These are phyloP conservation scores for Carterocephalus palaemon DNA, from an alignment of 2,888 invertebrate species.

Conservation along the genomic window DNA sequence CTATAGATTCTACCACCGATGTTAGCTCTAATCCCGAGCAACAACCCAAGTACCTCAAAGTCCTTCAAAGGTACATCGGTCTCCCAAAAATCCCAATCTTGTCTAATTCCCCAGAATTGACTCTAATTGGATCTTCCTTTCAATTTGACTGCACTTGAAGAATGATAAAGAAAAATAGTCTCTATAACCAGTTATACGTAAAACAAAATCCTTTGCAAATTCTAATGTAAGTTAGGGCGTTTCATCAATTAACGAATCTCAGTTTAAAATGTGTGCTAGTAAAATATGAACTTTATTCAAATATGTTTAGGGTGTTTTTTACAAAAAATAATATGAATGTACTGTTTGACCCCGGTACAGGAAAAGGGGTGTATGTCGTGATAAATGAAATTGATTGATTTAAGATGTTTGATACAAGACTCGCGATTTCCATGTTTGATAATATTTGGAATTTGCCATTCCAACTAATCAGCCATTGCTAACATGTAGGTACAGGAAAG, in stretches of 20 bases:
- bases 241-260: slow-evolving; percentile 9
- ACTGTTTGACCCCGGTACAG: slow-evolving; percentile 46
- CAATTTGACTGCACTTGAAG: slow-evolving; percentile 47
- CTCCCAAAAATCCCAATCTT: slow-evolving; percentile 58
- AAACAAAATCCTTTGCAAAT: slow-evolving; percentile 22
- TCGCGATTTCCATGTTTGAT: not conserved
- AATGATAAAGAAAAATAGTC: slow-evolving; percentile 23
- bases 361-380: slow-evolving; percentile 48
- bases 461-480: too few species aligned
- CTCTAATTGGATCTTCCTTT: slow-evolving; percentile 64
- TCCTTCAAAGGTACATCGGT: slow-evolving; percentile 6
- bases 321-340: slow-evolving; percentile 15
- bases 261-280: slow-evolving; percentile 15
- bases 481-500: too few species aligned
- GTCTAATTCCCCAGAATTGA: slow-evolving; percentile 60
- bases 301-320: not conserved
- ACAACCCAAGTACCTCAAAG: not conserved
- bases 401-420: slow-evolving; percentile 35
- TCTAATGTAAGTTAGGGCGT: slow-evolving; percentile 26
- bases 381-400: slow-evolving; percentile 45
- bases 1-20: too few species aligned
- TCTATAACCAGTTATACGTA: accelerated
- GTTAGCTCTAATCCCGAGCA: too few species aligned
- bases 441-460: not conserved
- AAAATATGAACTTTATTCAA: slow-evolving; percentile 27